Conservation (phyloP, 2,888 invertebrate genomes). For the Acanthosepion esculentum region DNA sequence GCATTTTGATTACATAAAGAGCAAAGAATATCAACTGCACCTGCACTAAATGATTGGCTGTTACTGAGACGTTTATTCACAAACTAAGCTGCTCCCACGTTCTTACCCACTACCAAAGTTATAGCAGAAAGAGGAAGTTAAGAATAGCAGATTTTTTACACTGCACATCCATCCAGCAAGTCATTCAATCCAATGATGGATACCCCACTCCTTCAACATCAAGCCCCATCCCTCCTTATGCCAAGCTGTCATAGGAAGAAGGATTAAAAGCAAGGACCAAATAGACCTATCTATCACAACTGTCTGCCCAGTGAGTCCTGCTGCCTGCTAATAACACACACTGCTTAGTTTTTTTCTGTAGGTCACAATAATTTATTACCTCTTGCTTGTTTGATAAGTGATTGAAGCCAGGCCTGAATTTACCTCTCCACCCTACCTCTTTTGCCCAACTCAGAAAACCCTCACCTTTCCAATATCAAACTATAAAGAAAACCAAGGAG, state of each 20-base stretch:
- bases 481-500: not conserved
- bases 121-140: no score
- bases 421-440: not conserved
- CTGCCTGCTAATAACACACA: not conserved
- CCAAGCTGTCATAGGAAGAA: not conserved
- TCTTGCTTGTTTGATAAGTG: constrained; percentile 36
- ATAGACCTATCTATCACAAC: constrained; percentile 35
- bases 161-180: not conserved
- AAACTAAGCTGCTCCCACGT: no score
- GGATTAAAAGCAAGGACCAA: not conserved
- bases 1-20: no score
- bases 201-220: not conserved
- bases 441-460: not conserved
- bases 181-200: not conserved
- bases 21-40: no score
- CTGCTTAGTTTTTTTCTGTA: not conserved
- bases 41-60: no score
- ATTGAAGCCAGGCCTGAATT: not conserved
- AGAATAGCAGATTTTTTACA: not conserved
- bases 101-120: no score
- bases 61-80: no score
- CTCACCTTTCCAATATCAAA: not conserved
- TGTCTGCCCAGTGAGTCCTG: not conserved
- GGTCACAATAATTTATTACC: constrained; percentile 41
- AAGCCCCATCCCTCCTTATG: not conserved